Evolutionary conservation across 2,797 vertebrate species (phyloP).

Genomic region (Thalassophryne amazonica): DNA sequence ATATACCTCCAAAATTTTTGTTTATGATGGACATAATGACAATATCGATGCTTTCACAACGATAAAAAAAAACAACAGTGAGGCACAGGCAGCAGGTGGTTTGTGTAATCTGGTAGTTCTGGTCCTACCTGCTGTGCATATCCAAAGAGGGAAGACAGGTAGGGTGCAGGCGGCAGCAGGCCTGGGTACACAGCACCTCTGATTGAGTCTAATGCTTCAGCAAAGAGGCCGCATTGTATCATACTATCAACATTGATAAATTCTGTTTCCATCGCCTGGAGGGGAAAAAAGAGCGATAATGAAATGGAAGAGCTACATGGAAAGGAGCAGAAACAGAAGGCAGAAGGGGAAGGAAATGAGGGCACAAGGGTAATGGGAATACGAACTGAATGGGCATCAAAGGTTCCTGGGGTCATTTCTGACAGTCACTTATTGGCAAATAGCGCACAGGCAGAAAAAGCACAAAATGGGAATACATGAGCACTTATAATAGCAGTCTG

Average conservation of each 20-base stretch:
- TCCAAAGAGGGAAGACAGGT: slow-evolving; percentile 83
- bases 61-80: not conserved
- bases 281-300: slow-evolving; percentile 43
- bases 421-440: slow-evolving; percentile 60
- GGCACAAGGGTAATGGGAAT: slow-evolving; percentile 68
- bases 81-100: slow-evolving; percentile 5
- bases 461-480: slow-evolving; percentile 60
- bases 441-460: slow-evolving; percentile 51
- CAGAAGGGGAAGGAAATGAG: slow-evolving; percentile 19
- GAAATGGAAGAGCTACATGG: slow-evolving; percentile 27
- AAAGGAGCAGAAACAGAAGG: slow-evolving; percentile 33
- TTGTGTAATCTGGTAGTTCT: slow-evolving; percentile 18
- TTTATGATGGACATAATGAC: too few species aligned
- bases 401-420: slow-evolving; percentile 59
- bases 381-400: slow-evolving; percentile 42
- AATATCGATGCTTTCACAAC: not conserved
- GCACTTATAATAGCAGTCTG: slow-evolving; percentile 65
- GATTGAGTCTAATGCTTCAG: slow-evolving; percentile 65
- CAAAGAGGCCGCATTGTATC: slow-evolving; percentile 68
- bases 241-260: slow-evolving; percentile 56
- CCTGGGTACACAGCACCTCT: slow-evolving; percentile 66
- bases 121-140: slow-evolving; percentile 82
- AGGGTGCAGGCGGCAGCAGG: slow-evolving; percentile 76
- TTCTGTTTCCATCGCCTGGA: slow-evolving; percentile 54
- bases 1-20: too few species aligned